Evolutionary conservation across 2,113 vertebrate genomes (phyloP), one percentile per base, ranked within the genome.

Genomic region (Potamarius usumacintae): DNA sequence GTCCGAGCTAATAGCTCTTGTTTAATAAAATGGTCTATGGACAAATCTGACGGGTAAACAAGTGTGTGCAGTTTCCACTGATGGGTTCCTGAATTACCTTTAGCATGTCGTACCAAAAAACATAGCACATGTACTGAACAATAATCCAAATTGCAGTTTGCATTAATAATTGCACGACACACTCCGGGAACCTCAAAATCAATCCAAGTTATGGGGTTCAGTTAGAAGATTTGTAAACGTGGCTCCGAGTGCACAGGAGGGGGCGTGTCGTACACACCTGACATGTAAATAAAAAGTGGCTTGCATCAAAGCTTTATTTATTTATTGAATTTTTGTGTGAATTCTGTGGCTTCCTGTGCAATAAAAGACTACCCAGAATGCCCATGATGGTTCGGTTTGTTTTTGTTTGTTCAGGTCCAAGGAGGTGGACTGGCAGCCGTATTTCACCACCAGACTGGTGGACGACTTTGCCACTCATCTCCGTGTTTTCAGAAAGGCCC

Each of bases 401-500:
- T 22, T 48, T 30, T 18, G 14, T 34, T 83, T 82, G 80, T 58
- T 10, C 86, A 99, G 98, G 95, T 99, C 98, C 88, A 99, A 99
- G 94, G 98, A 99, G 93, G 97, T 98, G 94, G 98, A 99, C 95
- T 99, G 98, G 98, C 98, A 99, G 94, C 98, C 98, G 94, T 99
- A 99, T 93, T 99, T 99, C 92, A 99, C 98, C 86, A 99, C 98
- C 88, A 96, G 98, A 88, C 96, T 99, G 92, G 98, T 99, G 93
- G 98, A 99, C 92, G 97, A 99, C 91, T 99, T 99, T 91, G 98
- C 97, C 90, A 99, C 98, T 87, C 98, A 99, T 93, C 96, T 99
- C 90, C 96, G 97, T 92, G 97, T 99, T 92, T 99, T 99, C 91
- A 96, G 98, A 94, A 99, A 99, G 96, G 97, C 98, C 93, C 98